Evolutionary conservation across 2,888 invertebrate species (phyloP).

Genomic region (Dyspetes luteomarginatus): DNA sequence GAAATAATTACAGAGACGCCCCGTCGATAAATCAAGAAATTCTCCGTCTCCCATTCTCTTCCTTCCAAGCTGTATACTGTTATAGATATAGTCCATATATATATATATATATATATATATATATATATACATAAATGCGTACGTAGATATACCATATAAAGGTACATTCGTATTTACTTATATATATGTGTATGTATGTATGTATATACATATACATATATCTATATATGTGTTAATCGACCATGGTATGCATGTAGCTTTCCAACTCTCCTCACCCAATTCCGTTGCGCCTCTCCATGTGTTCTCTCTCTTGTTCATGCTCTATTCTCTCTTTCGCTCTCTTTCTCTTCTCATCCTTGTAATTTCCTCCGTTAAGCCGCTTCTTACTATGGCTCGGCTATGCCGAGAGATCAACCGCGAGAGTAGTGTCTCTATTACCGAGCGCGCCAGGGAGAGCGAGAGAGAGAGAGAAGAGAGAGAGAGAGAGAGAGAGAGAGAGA

Average conservation of each 20-base stretch:
- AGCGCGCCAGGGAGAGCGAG: background rate
- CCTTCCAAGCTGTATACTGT: background rate
- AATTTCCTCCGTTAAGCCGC: constrained; percentile 66
- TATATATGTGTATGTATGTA: background rate
- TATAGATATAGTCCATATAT: background rate
- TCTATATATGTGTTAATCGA: background rate
- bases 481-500: background rate
- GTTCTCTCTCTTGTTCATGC: constrained; percentile 25
- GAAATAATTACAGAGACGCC: constrained; percentile 82
- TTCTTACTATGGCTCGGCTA: constrained; percentile 71
- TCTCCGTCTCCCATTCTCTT: constrained; percentile 70
- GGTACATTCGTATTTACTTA: background rate
- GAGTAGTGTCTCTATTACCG: constrained; percentile 77
- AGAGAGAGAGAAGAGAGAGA: background rate
- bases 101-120: constrained; percentile 2
- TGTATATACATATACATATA: background rate
- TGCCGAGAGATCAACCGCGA: constrained; percentile 56
- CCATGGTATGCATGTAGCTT: constrained; percentile 1
- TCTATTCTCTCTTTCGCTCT: constrained; percentile 41
- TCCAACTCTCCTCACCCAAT: constrained; percentile 43
- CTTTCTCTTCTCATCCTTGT: constrained; percentile 50
- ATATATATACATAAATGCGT: background rate
- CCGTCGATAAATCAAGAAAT: constrained; percentile 82
- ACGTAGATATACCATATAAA: constrained; percentile 1
- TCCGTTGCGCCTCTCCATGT: constrained; percentile 10